Base-by-base conservation (phyloP, 1,140 invertebrate genomes). In the Agraylea sexmaculata region DNA sequence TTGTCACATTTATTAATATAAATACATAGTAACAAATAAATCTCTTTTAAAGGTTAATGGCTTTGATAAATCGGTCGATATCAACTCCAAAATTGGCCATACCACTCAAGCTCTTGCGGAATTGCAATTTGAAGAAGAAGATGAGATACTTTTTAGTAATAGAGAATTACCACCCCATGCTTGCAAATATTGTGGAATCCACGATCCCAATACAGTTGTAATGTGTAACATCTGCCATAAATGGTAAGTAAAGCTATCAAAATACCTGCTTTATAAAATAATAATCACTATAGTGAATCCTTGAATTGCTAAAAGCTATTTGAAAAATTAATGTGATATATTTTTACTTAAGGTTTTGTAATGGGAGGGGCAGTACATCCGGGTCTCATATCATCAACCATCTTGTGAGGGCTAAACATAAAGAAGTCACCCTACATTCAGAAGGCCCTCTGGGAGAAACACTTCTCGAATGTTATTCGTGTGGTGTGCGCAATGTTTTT, bases 351-450 rank as follows among this genome's bases (percentile, higher is more conserved):
- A 65, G 65, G 65, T 99, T 99, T 59, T 99, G 96, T 60, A 99
- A 99, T 75, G 93, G 93, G 4, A 75, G 93, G 49, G 95, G 95
- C 3, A 95, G 92, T 57, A 98, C 94, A 3, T 93, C 91, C 11
- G 95, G 94, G 2, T 96, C 93, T 34, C 96, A 99, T 54, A 97
- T 99, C 45, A 89, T 99, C 44, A 97, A 97, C 63, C 96, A 99
- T 68, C 68, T 99, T 51, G 95, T 99, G 12, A 69, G 95, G 51
- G 91, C 94, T 13, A 96, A 97, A 58, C 93, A 98, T 55, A 98
- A 98, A 68, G 95, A 99, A 74, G 92, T 99, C 1, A 95, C 91
- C 2, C 71, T 99, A 4, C 96, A 99, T 56, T 85, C 84, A 57
- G 94, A 99, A 68, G 94, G 94, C 0, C 92, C 94, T 12, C 69